Evolutionary conservation across 2,888 invertebrate genomes (phyloP).

Genomic region (Geophilus truncorum): DNA sequence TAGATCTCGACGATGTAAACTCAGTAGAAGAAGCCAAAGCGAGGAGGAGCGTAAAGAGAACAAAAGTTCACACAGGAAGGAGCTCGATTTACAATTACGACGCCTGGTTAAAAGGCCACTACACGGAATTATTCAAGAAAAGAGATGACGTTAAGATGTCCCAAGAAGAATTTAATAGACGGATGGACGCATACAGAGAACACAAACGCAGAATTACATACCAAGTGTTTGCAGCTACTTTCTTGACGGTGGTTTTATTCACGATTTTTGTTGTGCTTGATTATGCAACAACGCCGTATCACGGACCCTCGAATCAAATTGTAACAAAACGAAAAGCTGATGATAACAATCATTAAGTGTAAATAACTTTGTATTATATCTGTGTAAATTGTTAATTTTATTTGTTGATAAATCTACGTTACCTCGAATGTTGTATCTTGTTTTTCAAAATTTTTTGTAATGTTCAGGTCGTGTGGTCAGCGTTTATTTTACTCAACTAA

Average conservation of each 20-base stretch:
- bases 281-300: neutral
- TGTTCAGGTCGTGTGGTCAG: neutral
- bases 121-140: neutral
- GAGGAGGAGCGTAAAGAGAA: neutral
- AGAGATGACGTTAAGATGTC: neutral
- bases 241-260: neutral
- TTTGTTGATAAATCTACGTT: neutral
- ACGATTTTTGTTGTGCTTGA: neutral
- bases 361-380: neutral
- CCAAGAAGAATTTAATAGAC: neutral
- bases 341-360: neutral
- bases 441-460: too few relatives aligned
- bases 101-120: neutral
- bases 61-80: neutral
- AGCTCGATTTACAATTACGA: neutral
- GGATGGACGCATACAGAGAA: neutral
- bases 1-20: constrained; percentile 36
- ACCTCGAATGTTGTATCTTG: too few relatives aligned
- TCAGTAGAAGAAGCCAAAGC: neutral
- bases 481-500: neutral
- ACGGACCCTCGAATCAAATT: neutral
- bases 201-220: neutral
- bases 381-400: neutral
- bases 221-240: too few relatives aligned
- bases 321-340: neutral